Evolutionary conservation across 2,797 vertebrate species (phyloP).

Genomic region (Cheirogaleus major): DNA sequence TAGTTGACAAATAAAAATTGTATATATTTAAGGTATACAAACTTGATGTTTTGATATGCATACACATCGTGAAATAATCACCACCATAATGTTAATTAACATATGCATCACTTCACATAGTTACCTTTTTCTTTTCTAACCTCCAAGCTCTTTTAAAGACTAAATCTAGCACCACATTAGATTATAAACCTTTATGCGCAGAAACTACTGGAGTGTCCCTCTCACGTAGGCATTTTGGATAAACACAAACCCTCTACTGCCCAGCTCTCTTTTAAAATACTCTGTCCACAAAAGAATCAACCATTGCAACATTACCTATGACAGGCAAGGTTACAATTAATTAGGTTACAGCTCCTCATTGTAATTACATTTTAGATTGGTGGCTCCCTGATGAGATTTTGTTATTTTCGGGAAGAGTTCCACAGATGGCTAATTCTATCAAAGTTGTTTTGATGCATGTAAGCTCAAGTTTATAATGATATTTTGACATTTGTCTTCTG

Average conservation of each 20-base stretch:
- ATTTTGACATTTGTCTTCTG: slow-evolving; percentile 46
- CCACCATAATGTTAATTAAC: background rate
- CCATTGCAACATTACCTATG: background rate
- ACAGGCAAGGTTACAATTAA: slow-evolving; percentile 54
- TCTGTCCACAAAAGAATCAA: slow-evolving; percentile 45
- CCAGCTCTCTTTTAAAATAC: slow-evolving; percentile 24
- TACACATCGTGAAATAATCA: background rate
- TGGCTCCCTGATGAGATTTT: slow-evolving; percentile 61
- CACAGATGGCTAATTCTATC: slow-evolving; percentile 74
- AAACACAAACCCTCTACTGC: background rate
- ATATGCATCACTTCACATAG: background rate
- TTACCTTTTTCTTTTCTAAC: background rate
- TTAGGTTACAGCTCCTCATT: slow-evolving; percentile 60
- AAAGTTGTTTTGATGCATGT: slow-evolving; percentile 55
- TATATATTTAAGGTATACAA: background rate
- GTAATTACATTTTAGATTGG: slow-evolving; percentile 63
- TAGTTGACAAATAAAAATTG: background rate
- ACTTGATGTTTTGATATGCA: background rate
- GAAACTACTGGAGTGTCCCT: background rate
- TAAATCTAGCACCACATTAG: background rate
- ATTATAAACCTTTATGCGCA: background rate
- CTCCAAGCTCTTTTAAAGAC: background rate
- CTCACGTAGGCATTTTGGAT: background rate
- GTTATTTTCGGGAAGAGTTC: slow-evolving; percentile 57
- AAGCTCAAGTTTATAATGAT: slow-evolving; percentile 29